Percentiles rank a stretch among this genome's conserved stretches.
Conservation (phyloP, 2,113 vertebrate species). For the Callorhinus ursinus region DNA sequence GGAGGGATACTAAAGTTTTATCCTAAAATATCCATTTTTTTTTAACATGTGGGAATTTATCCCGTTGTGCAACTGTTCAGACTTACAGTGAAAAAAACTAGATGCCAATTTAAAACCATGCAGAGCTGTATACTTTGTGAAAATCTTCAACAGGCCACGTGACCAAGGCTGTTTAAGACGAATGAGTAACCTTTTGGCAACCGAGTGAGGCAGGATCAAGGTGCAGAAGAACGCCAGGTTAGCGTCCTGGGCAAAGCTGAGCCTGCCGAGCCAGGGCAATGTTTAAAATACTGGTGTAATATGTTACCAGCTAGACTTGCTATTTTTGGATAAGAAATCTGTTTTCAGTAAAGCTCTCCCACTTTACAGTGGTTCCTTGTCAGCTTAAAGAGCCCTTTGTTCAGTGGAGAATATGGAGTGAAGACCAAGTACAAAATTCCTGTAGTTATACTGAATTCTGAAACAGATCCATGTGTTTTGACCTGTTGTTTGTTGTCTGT, state of each 20-base stretch:
- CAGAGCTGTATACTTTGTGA: not conserved
- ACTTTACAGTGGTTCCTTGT: rapidly evolving
- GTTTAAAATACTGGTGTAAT: rapidly evolving
- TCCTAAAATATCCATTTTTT: not conserved
- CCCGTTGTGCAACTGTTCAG: not conserved
- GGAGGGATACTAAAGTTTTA: not conserved
- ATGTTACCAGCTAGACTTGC: rapidly evolving
- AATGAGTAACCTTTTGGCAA: too few species aligned
- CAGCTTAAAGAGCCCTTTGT: rapidly evolving
- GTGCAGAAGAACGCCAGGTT: not conserved
- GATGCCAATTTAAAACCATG: not conserved
- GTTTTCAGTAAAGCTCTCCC: too few species aligned
- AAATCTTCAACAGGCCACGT: not conserved
- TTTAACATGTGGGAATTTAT: not conserved
- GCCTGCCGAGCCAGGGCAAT: rapidly evolving
- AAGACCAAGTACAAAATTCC: rapidly evolving
- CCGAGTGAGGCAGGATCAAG: not conserved
- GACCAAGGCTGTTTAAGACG: not conserved
- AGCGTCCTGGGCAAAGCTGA: too few species aligned
- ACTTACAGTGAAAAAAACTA: not conserved
- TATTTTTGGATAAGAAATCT: not conserved
- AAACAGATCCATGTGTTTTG: rapidly evolving
- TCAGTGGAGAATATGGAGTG: rapidly evolving
- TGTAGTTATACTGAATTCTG: rapidly evolving
- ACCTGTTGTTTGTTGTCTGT: rapidly evolving